phyloP scores from a whole-genome alignment of 2,888 invertebrate species.

The Amiota mariae region DNA sequence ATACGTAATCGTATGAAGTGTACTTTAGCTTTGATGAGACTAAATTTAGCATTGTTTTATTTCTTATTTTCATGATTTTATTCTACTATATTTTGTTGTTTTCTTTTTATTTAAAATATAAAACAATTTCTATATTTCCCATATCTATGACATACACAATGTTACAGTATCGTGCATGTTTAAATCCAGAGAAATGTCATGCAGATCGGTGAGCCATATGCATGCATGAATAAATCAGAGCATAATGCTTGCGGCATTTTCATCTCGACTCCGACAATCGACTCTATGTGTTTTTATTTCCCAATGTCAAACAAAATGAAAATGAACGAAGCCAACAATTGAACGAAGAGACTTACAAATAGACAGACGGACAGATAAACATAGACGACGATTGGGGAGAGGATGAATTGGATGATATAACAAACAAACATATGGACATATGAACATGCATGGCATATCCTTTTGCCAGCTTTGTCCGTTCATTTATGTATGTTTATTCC shows the following conservation, averaged over 20 bases:
- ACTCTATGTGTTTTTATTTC: not conserved
- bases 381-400: no score
- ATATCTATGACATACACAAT: not conserved
- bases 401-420: no score
- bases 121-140: conserved; percentile 9
- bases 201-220: conserved; percentile 11
- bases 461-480: not conserved
- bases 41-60: not conserved
- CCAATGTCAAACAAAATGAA: no score
- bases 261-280: not conserved
- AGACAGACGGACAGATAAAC: no score
- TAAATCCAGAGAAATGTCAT: conserved; percentile 15
- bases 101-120: not conserved
- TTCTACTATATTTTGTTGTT: not conserved
- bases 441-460: not conserved
- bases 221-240: conserved; percentile 4
- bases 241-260: conserved; percentile 19
- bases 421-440: no score
- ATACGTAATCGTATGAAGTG: no score
- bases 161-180: not conserved
- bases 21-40: no score
- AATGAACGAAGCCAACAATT: not conserved
- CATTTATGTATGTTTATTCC: not conserved
- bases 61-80: not conserved
- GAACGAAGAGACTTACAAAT: not conserved